phyloP scores from a whole-genome alignment of 2,113 vertebrate species.

The Callocephalon fimbriatum region DNA sequence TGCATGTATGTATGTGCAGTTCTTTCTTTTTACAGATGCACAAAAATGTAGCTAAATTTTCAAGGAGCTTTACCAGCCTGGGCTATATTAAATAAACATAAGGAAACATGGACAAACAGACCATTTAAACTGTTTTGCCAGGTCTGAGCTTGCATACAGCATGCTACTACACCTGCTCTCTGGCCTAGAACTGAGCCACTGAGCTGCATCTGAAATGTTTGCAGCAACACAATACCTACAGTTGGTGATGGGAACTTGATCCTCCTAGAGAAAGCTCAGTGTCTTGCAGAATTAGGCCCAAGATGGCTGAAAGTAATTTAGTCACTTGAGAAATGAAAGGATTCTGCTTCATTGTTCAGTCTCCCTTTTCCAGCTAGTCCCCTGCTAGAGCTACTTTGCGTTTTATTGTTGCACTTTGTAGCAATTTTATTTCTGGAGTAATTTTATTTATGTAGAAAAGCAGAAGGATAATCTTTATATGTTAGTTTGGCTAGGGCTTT shows the following conservation, averaged over 20 bases:
- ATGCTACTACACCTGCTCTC: neutral
- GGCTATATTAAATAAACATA: neutral
- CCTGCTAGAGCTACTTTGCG: neutral
- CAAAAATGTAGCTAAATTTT: neutral
- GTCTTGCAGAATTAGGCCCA: neutral
- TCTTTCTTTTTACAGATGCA: neutral
- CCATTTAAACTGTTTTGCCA: neutral
- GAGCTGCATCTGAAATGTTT: neutral
- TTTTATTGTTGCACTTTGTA: neutral
- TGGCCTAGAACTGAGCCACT: neutral
- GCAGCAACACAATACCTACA: neutral
- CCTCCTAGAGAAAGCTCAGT: neutral
- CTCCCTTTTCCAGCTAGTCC: constrained; percentile 2
- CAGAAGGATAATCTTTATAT: constrained; percentile 1
- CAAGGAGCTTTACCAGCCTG: neutral
- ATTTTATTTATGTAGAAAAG: neutral
- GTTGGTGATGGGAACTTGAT: neutral
- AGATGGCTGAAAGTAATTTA: neutral
- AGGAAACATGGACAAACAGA: neutral
- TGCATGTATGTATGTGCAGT: neutral
- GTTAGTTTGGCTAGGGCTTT: neutral
- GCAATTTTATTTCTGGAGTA: constrained; percentile 27
- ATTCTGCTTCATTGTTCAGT: neutral
- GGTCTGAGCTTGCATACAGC: neutral
- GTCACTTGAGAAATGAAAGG: neutral